Evolutionary conservation across 2,113 vertebrate genomes (phyloP).

Genomic region (Gallinago media): DNA sequence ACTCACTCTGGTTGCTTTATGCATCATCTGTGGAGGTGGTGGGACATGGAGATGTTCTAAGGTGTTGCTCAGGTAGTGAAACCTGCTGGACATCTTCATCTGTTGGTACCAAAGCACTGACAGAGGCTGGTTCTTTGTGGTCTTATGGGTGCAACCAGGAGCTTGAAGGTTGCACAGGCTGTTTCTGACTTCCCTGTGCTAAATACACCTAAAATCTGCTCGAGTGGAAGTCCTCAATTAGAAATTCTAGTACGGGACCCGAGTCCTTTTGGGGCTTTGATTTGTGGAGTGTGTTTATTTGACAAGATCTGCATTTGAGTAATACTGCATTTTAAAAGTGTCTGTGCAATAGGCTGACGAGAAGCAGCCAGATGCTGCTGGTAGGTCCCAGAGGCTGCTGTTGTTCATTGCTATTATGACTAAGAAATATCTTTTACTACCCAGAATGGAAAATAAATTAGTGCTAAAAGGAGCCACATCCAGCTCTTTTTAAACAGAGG

Average conservation of each 20-base stretch:
- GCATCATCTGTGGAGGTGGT: background rate
- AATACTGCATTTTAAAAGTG: background rate
- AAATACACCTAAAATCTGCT: rapidly evolving
- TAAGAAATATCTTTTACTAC: background rate
- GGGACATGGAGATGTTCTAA: rapidly evolving
- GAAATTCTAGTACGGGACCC: rapidly evolving
- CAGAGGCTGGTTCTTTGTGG: rapidly evolving
- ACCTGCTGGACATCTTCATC: rapidly evolving
- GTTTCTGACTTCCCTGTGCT: background rate
- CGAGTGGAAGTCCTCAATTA: background rate
- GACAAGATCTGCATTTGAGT: background rate
- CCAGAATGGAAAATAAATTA: background rate
- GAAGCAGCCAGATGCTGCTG: background rate
- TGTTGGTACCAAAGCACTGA: rapidly evolving
- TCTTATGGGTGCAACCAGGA: rapidly evolving
- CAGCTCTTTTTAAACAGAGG: background rate
- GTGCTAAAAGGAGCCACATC: background rate
- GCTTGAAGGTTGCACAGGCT: background rate
- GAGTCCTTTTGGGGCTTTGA: background rate
- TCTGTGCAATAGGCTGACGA: background rate
- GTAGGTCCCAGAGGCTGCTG: background rate
- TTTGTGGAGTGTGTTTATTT: background rate
- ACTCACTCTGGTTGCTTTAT: background rate
- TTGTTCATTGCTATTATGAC: background rate
- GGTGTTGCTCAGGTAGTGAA: rapidly evolving